A percentile compares a stretch with the other conserved stretches of the same genome.
Evolutionary conservation across 2,113 vertebrate genomes (phyloP).

Genomic region (Urocolius indicus): DNA sequence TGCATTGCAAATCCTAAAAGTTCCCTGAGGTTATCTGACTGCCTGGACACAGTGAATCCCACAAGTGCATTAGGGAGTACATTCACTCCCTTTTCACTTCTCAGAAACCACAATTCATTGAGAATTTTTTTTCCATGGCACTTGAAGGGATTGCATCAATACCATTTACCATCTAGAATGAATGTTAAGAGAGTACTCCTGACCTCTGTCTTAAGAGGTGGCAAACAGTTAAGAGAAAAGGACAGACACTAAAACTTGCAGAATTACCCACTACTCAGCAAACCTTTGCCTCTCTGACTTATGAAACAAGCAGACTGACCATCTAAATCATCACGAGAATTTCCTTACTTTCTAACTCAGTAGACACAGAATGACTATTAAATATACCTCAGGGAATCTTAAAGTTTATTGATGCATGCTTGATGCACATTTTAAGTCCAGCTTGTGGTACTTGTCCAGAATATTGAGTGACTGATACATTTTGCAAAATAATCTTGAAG

Average conservation of each 20-base stretch:
- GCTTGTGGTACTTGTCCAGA: background rate
- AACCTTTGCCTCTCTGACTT: constrained; percentile 6
- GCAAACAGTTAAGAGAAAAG: background rate
- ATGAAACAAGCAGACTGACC: constrained; percentile 2
- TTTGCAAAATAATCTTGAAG: background rate
- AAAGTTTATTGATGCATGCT: constrained; percentile 10
- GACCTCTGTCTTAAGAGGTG: background rate
- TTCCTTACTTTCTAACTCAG: constrained; percentile 48
- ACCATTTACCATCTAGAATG: background rate
- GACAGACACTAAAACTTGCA: constrained; percentile 1
- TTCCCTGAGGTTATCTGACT: background rate
- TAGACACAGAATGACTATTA: background rate
- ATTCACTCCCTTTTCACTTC: background rate
- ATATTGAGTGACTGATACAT: background rate
- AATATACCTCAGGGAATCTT: constrained; percentile 48
- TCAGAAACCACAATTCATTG: background rate
- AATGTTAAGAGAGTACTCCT: background rate
- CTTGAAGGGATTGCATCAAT: background rate
- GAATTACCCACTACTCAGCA: constrained; percentile 34
- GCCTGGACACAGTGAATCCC: background rate
- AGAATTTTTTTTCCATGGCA: background rate
- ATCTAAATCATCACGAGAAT: constrained; percentile 53
- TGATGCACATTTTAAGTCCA: constrained; percentile 31
- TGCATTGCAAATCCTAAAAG: background rate
- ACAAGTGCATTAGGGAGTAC: background rate